These are phyloP conservation scores for Neuroterus valhalla DNA, from an alignment of 1,140 invertebrate species.

Conservation along the genomic window DNA sequence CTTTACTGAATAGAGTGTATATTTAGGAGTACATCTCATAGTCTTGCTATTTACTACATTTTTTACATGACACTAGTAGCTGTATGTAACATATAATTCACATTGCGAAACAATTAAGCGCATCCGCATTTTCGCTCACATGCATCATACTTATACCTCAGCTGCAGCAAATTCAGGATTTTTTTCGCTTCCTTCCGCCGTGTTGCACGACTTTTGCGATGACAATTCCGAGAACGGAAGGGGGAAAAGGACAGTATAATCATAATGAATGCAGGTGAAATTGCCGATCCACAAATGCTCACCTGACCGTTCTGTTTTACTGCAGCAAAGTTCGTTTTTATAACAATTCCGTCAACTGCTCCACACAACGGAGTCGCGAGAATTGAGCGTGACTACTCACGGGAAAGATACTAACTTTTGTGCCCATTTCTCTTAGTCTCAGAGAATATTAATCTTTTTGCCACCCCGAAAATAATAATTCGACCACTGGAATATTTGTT, in stretches of 20 bases:
- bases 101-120: constrained; percentile 41
- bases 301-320: neutral
- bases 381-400: neutral
- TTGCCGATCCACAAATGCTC: constrained; percentile 42
- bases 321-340: too few species aligned
- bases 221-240: constrained; percentile 42
- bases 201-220: constrained; percentile 44
- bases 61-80: neutral
- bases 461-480: too few species aligned
- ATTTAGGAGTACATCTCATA: constrained; percentile 10
- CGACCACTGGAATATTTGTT: too few species aligned
- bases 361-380: neutral
- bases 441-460: neutral
- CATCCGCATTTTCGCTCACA: constrained; percentile 38
- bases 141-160: neutral
- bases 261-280: constrained; percentile 45
- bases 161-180: constrained; percentile 34
- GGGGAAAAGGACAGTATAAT: constrained; percentile 33
- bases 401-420: neutral
- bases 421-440: neutral
- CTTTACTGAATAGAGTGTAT: neutral
- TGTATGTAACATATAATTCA: neutral
- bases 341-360: neutral
- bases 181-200: constrained; percentile 45
- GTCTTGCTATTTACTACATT: neutral